Evolutionary conservation across 1,140 invertebrate species (phyloP), one percentile per base, ranked within the genome.

Genomic region (Diachasmimorpha longicaudata): DNA sequence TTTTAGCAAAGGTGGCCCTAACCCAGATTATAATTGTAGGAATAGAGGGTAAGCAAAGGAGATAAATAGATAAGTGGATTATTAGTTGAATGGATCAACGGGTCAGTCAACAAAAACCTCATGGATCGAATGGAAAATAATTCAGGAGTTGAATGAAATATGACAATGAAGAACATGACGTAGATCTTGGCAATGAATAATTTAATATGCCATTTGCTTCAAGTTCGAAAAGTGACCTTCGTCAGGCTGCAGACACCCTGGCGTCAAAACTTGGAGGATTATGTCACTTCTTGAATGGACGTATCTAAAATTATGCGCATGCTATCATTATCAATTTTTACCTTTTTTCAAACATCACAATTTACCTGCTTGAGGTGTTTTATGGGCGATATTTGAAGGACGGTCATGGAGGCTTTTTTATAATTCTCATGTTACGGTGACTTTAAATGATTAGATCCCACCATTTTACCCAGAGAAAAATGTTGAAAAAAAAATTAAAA

Each of bases 181-280:
- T 13, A 42, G 14, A 52, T 19, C 48, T 52, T 52, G n/a, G 16
- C 48, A 52, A 16, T 52, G 48, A 52, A 52, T 52, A 13, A 16
- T n/a, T 8, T 52, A 16, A 52, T 52, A 13, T 2, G 48, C 6
- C 2, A 52, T 52, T n/a, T 16, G n/a, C n/a, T 52, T 42, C 39
- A 9, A 52, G 48, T 16, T 19, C 10, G 44, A 72, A 37, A n/a
- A 25, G 4, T 75, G 70, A 71, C 81, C 79, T 81, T 81, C 82
- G 84, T 80, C 80, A 80, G 80, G 76, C 77, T 77, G 82, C 70
- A 88, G 85, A 87, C 86, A 86, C 77, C 75, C 58, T 78, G 86
- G 85, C 86, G 85, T 87, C 85, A 87, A 87, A 87, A 87, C 83
- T 70, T 52, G 44, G 13, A 79, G 76, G 78, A 81, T 86, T 86